phyloP scores from a whole-genome alignment of 2,888 invertebrate genomes.

The Nemurella pictetii region DNA sequence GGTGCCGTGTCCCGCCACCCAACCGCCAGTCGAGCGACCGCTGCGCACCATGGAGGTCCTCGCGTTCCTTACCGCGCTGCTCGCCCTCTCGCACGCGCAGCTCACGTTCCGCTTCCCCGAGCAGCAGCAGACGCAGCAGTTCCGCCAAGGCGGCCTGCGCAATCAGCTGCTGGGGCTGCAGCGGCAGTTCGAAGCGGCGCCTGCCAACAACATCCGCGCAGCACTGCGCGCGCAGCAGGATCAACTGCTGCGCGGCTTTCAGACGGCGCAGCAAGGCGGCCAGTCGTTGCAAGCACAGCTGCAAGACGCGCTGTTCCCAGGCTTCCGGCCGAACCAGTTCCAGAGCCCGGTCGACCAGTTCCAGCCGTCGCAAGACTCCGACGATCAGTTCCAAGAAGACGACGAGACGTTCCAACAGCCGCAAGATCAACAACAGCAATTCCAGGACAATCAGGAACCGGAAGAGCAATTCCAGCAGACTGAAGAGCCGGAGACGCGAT shows the following conservation, averaged over 20 bases:
- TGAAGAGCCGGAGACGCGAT: conserved; percentile 1
- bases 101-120: background rate
- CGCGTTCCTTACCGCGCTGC: background rate
- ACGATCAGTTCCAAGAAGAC: conserved; percentile 20
- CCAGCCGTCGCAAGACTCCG: conserved; percentile 11
- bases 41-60: background rate
- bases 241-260: conserved; percentile 41
- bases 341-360: conserved; percentile 4
- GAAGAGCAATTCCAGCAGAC: conserved; percentile 14
- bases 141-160: conserved; percentile 48
- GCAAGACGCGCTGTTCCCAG: conserved; percentile 34
- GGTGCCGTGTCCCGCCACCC: background rate
- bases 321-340: background rate
- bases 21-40: background rate
- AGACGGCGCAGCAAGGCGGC: conserved; percentile 43
- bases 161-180: conserved; percentile 48
- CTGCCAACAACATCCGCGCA: conserved; percentile 34
- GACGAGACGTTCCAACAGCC: conserved; percentile 15
- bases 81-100: background rate
- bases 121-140: conserved; percentile 47
- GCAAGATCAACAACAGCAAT: conserved; percentile 3
- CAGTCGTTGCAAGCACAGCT: conserved; percentile 44
- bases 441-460: background rate
- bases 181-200: conserved; percentile 48
- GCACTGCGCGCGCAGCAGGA: conserved; percentile 37